Conservation (phyloP, 2,888 invertebrate genomes). For the Phasia obesa region DNA sequence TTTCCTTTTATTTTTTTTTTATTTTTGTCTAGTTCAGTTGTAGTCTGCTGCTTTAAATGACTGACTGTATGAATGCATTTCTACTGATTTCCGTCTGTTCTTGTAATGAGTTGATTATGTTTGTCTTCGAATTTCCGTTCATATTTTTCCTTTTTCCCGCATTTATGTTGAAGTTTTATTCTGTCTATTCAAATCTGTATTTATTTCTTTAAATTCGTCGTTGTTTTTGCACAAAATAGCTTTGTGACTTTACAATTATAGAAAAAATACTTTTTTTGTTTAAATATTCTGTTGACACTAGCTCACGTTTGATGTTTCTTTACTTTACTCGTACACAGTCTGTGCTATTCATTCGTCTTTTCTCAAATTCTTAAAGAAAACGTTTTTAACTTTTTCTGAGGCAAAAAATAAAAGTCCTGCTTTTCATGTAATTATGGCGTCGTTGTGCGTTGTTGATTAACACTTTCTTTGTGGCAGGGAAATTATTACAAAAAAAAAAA, state of each 20-base stretch:
- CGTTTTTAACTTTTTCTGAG: slow-evolving; percentile 6
- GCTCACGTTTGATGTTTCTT: slow-evolving; percentile 58
- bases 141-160: slow-evolving; percentile 33
- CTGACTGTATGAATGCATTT: slow-evolving; percentile 56
- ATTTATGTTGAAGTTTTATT: slow-evolving; percentile 14
- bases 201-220: slow-evolving; percentile 37
- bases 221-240: slow-evolving; percentile 39
- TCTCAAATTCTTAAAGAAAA: not conserved
- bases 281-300: slow-evolving; percentile 69
- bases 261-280: slow-evolving; percentile 34
- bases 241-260: slow-evolving; percentile 52
- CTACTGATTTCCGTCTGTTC: slow-evolving; percentile 71
- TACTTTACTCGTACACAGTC: slow-evolving; percentile 1
- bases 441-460: slow-evolving; percentile 63
- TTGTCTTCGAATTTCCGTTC: slow-evolving; percentile 72
- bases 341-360: not conserved
- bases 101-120: slow-evolving; percentile 76
- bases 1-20: slow-evolving; percentile 32
- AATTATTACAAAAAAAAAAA: slow-evolving; percentile 1
- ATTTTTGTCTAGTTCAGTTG: not conserved
- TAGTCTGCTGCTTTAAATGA: slow-evolving; percentile 51
- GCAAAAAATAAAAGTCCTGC: not conserved
- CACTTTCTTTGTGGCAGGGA: slow-evolving; percentile 48
- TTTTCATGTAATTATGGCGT: slow-evolving; percentile 58
- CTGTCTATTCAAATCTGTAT: slow-evolving; percentile 36